Evolutionary conservation across 64 coral and sea anemone genomes (phyloP), one percentile per base, ranked within the genome.

Genomic region (Montipora efflorescens): DNA sequence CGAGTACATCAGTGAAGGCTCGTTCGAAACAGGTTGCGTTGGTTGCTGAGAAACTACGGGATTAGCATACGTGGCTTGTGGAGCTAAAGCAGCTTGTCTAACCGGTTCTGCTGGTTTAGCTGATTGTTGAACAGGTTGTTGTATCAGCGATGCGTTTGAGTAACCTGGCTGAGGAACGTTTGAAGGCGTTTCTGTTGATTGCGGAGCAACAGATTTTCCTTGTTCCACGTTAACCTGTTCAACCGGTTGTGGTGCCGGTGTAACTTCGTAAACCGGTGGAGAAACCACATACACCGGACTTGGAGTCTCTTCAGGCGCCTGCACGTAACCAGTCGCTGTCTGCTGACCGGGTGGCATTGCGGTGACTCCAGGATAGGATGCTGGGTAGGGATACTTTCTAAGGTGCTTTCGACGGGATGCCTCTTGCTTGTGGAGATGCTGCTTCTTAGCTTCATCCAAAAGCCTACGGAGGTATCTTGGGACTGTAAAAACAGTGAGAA

Each of bases 271-370:
- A 67, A 12, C 44, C 61, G 62, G 62, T 15, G 67, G 45, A 47
- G 36, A 22, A 9, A 64, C 43, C 22, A 43, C 8, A 48, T 14
- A 7, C 13, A 36, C 46, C 4, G 46, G 76, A 78, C 76, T 36
- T 5, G 76, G 13, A 19, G 44, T 14, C 12, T 4, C 76, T 48
- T 47, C 76, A 49, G 44, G 76, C 6, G 45, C 76, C 76, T 78
- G 76, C 8, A 8, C 46, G n/a, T 71, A 71, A 23, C 64, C n/a
- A 1, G 16, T 50, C 66, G 14, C 47, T 47, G 82, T 22, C 82
- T 71, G 82, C 66, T 86, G 82, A 86, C 64, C 82, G 1, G 45
- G 13, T 52, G 82, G 82, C 66, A 86, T 52, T 72, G 46, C 62
- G 18, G 61, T 84, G 4, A 68, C 36, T 72, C 44, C 67, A 50